These are phyloP conservation scores for Drosophila aff. DNA, from an alignment of 1,140 invertebrate species.

Conservation along the genomic window DNA sequence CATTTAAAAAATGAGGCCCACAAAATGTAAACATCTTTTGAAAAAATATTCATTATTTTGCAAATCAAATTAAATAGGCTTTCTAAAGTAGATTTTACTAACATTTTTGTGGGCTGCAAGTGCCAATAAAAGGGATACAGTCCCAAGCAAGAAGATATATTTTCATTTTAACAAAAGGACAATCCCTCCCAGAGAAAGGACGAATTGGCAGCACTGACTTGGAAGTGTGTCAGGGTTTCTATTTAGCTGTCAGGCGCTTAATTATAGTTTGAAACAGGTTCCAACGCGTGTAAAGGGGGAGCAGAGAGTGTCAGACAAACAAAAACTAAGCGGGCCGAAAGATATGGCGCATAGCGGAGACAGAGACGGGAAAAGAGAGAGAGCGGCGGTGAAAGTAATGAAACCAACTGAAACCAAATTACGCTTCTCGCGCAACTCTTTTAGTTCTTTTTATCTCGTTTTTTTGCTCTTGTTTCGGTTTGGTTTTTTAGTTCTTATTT, in stretches of 20 bases:
- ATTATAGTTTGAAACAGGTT: conserved; percentile 78
- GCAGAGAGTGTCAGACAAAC: conserved; percentile 59
- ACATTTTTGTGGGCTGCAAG: neutral
- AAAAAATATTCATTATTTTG: neutral
- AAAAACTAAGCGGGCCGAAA: conserved; percentile 54
- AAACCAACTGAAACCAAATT: conserved; percentile 55
- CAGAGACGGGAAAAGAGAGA: conserved; percentile 29
- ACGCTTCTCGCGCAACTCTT: conserved; percentile 53
- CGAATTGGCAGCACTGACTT: conserved; percentile 9
- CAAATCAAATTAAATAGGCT: neutral
- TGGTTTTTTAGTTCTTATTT: conserved; percentile 9
- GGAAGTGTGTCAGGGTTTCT: conserved; percentile 58
- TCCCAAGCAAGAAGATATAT: fast-evolving
- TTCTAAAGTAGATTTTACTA: neutral
- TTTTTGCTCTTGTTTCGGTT: conserved; percentile 31
- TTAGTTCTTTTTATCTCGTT: conserved; percentile 1
- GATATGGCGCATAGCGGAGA: conserved; percentile 58
- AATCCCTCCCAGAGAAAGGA: neutral
- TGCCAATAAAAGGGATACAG: neutral
- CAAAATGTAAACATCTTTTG: no score
- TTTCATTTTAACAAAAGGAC: neutral
- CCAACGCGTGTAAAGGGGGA: conserved; percentile 52
- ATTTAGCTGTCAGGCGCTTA: conserved; percentile 70
- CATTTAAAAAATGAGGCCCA: no score
- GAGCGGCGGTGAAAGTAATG: conserved; percentile 30